Base-by-base conservation (phyloP, 53 echinoderm and acorn worm species). In the Crossaster papposus region DNA sequence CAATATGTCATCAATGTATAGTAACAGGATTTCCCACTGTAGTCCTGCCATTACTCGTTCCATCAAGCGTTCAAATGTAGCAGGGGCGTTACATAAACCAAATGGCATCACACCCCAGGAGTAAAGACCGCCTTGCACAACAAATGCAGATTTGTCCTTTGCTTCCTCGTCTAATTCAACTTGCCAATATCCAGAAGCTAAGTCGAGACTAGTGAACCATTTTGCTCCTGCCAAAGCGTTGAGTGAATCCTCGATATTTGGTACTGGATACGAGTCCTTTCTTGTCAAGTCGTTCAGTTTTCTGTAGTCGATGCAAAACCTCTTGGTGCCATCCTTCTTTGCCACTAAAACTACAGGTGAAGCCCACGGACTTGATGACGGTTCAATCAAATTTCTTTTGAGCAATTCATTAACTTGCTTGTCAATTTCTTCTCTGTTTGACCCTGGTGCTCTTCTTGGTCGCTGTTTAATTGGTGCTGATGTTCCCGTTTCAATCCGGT, bases 351-450 rank as follows among this genome's bases (percentile, higher is more conserved):
- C 85, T 37, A 72, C 72, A 13, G 85, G 85, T 38, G 85, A 85
- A 15, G 73, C 72, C 85, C 85, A 85, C n/a, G 85, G 72, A 72
- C 85, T 85, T 18, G 36, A 29, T 38, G 83, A 83, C 34, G 83
- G 83, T 35, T 65, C 68, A 34, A 65, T 83, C 18, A 83, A 18
- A 17, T 36, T 36, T 31, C 36, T 63, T 22, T 54, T 33, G 9
- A 58, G 24, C 83, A 83, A 18, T 3, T 83, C 85, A 2, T 72
- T 28, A 22, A 85, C 36, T 71, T 87, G 76, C 54, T 1, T n/a
- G n/a, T n/a, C n/a, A n/a, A n/a, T n/a, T n/a, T n/a, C n/a, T n/a
- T 29, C 37, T 85, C 85, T 70, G 22, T 71, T 37, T 30, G 24
- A 23, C 22, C 44, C 50, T 36, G 72, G 70, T 50, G 44, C 50